Evolutionary conservation across 2,888 invertebrate genomes (phyloP), one percentile per base, ranked within the genome.

Genomic region (Tridacna gigas): DNA sequence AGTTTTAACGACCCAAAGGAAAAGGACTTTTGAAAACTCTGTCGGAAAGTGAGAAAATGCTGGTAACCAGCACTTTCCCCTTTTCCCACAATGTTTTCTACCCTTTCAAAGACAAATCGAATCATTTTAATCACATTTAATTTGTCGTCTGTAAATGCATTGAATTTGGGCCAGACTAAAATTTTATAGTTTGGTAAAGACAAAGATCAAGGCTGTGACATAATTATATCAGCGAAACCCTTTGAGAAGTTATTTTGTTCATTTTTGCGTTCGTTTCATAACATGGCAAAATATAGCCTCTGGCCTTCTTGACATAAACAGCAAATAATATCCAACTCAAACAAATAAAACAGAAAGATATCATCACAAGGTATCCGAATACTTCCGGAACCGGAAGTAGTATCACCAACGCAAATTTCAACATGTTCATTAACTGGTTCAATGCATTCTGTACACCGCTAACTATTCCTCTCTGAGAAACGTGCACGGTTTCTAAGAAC

Each of bases 361-460:
- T 83, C 51, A 95, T 88, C 79, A 95, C 92, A 13, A 95, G 92
- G 75, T 93, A 92, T 9, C 95, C 95, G 90, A 95, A 95, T 9
- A 94, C 93, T 73, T 93, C 90, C 4, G 94, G 91, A 45, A 90
- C 88, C 11, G 95, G 95, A 61, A 95, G 89, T 48, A 93, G 51
- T 63, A 95, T 94, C 45, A 95, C 95, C 9, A 95, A 87, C 4
- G 93, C 79, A 82, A 94, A 95, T 82, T 95, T 95, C 15, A 95
- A 26, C 78, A 95, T 91, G 82, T 95, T 94, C 92, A 95, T 93
- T 25, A 92, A 80, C 88, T 92, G 93, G 88, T 95, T 95, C n/a
- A 95, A 84, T n/a, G 95, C 94, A 69, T 91, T 92, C 84, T 95
- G 95, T 1, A 95, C 95, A 15, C 95, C 95, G 78, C 93, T 93